phyloP scores from a whole-genome alignment of 2,113 vertebrate genomes.

The Puffinus mauretanicus region DNA sequence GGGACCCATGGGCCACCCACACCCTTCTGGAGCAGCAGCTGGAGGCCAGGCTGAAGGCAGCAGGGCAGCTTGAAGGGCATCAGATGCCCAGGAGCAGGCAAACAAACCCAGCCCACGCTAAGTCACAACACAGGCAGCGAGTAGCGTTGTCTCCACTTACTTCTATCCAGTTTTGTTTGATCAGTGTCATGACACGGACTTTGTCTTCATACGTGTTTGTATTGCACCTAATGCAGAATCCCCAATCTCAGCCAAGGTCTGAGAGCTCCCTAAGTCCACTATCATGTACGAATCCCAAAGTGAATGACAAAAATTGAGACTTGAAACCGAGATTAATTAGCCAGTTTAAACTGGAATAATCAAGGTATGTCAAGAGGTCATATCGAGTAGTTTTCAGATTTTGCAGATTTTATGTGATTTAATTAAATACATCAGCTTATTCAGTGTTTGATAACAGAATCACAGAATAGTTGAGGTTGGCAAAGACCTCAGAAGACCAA shows the following conservation, averaged over 20 bases:
- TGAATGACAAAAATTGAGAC: background rate
- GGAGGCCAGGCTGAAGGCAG: background rate
- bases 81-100: background rate
- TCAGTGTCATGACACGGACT: background rate
- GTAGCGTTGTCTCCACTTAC: accelerated
- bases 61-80: background rate
- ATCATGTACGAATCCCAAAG: background rate
- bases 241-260: background rate
- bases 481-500: background rate
- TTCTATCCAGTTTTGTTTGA: background rate
- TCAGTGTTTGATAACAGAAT: background rate
- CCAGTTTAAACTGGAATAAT: background rate
- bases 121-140: background rate
- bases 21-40: background rate
- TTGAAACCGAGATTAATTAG: background rate
- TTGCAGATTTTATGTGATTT: background rate
- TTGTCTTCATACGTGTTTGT: background rate
- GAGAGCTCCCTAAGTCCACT: background rate
- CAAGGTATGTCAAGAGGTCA: background rate
- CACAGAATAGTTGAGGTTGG: background rate
- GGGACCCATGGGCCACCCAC: background rate
- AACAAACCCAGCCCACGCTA: background rate
- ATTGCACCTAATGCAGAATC: background rate
- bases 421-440: background rate
- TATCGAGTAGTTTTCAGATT: background rate